These are phyloP conservation scores for Silurus asotus DNA, from an alignment of 2,113 vertebrate genomes.

Conservation along the genomic window DNA sequence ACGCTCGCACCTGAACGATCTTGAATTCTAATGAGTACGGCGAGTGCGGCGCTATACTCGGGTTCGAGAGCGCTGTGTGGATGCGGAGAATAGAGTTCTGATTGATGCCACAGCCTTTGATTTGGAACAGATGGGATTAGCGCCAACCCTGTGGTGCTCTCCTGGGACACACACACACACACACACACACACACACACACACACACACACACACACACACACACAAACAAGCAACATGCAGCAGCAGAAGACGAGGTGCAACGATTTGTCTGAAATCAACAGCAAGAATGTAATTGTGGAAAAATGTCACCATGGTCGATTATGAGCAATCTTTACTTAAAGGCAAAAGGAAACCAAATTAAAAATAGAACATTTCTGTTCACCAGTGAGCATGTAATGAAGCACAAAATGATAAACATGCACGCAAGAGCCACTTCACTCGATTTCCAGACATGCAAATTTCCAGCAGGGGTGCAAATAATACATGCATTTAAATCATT, in stretches of 20 bases:
- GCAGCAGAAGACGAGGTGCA: slow-evolving; percentile 45
- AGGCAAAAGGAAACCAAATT: slow-evolving; percentile 60
- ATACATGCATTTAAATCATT: slow-evolving; percentile 40
- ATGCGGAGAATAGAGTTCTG: slow-evolving; percentile 46
- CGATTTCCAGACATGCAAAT: slow-evolving; percentile 67
- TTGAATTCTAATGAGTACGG: slow-evolving; percentile 21
- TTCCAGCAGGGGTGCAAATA: slow-evolving; percentile 48
- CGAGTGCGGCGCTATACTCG: background rate
- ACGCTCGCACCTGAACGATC: slow-evolving; percentile 30
- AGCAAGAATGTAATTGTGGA: slow-evolving; percentile 67
- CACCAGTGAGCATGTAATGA: slow-evolving; percentile 73
- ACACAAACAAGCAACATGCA: slow-evolving; percentile 52
- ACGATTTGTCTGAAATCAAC: slow-evolving; percentile 57
- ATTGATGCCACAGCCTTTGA: slow-evolving; percentile 52
- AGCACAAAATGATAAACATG: slow-evolving; percentile 64
- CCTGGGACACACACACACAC: slow-evolving; percentile 48
- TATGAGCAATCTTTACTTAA: slow-evolving; percentile 70
- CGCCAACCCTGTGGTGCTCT: slow-evolving; percentile 11
- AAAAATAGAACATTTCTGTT: slow-evolving; percentile 53
- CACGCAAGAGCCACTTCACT: slow-evolving; percentile 52
- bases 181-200: slow-evolving; percentile 47
- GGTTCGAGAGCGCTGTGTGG: slow-evolving; percentile 13
- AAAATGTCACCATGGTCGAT: slow-evolving; percentile 75
- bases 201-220: slow-evolving; percentile 49
- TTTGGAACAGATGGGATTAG: slow-evolving; percentile 40